phyloP scores from a whole-genome alignment of 2,888 invertebrate species.

The Mythimna pallens region DNA sequence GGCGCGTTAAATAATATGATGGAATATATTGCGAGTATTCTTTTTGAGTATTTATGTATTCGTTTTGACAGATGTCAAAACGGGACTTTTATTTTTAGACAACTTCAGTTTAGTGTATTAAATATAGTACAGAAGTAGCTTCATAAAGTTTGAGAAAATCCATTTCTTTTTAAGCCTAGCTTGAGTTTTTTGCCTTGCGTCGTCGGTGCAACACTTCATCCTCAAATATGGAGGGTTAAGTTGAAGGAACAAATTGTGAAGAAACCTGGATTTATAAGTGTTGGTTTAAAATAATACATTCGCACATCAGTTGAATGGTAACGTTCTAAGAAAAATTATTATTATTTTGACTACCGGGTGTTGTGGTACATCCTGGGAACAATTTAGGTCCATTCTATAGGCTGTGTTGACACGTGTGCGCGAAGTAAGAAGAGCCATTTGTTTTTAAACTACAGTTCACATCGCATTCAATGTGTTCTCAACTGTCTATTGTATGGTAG shows the following conservation, averaged over 20 bases:
- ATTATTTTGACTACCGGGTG: not conserved
- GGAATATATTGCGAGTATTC: too few relatives aligned
- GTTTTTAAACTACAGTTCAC: constrained; percentile 2
- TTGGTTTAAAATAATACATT: not conserved
- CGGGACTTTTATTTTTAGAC: too few relatives aligned
- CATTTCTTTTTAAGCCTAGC: not conserved
- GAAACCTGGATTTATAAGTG: not conserved
- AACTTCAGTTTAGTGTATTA: too few relatives aligned
- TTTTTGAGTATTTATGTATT: too few relatives aligned
- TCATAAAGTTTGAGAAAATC: not conserved
- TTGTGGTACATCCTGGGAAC: not conserved
- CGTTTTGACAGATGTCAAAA: too few relatives aligned
- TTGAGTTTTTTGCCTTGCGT: not conserved
- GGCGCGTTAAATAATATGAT: too few relatives aligned
- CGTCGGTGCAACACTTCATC: not conserved
- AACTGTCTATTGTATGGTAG: not conserved
- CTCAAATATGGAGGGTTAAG: not conserved
- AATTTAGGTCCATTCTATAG: not conserved
- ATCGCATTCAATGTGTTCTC: not conserved
- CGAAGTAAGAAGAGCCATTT: not conserved
- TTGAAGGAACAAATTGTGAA: not conserved
- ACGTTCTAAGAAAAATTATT: not conserved
- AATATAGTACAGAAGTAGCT: not conserved
- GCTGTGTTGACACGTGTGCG: constrained; percentile 1
- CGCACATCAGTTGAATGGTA: not conserved